Percentiles rank a stretch among this genome's conserved stretches.
These are phyloP conservation scores for Isichthys henryi DNA, from an alignment of 2,113 vertebrate species.

Conservation along the genomic window DNA sequence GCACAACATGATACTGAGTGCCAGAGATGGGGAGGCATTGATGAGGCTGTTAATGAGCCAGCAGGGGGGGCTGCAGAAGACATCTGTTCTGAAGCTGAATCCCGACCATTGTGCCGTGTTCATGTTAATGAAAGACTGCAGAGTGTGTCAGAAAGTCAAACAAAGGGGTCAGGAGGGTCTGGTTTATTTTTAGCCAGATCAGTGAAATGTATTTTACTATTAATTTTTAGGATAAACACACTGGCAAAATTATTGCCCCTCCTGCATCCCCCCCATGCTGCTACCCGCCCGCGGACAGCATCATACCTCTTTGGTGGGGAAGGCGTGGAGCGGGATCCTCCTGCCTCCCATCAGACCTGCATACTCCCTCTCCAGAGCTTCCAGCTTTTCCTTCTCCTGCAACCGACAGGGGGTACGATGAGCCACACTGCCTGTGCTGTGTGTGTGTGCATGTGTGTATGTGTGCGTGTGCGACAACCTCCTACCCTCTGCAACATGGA, in stretches of 20 bases:
- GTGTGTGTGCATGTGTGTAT: background rate
- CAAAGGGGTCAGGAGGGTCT: background rate
- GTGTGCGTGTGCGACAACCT: background rate
- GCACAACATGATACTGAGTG: background rate
- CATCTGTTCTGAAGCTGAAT: background rate
- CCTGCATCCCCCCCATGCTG: background rate
- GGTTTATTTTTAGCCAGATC: background rate
- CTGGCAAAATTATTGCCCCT: background rate
- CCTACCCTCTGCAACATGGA: conserved; percentile 83
- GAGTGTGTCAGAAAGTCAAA: background rate
- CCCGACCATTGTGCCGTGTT: background rate
- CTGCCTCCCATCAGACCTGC: conserved; percentile 72
- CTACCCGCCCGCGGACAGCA: background rate
- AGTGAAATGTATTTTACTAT: background rate
- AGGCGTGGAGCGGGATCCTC: conserved; percentile 66
- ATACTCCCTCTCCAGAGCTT: conserved; percentile 80
- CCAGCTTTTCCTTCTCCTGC: conserved; percentile 89
- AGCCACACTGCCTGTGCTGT: background rate
- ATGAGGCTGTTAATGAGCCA: background rate
- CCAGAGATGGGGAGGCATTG: background rate
- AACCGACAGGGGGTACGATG: conserved; percentile 14
- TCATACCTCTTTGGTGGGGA: conserved; percentile 78
- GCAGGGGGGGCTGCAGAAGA: background rate
- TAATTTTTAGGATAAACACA: background rate
- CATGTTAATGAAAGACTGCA: background rate